Percentiles rank a stretch among this genome's conserved stretches.
These are phyloP conservation scores for Lithophane socia DNA, from an alignment of 2,888 invertebrate species.

Conservation along the genomic window DNA sequence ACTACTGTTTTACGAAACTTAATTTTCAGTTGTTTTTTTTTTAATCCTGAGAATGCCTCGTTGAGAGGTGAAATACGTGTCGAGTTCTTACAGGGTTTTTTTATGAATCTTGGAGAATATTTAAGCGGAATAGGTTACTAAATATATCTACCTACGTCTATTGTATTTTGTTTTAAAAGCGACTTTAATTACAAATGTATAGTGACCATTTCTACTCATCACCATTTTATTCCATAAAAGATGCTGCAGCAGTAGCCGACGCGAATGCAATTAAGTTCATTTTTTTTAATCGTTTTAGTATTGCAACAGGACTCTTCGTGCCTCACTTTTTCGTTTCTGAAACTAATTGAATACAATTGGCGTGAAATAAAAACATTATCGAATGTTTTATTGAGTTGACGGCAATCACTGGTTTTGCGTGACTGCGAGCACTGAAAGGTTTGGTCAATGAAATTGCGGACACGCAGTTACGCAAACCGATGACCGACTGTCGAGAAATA, in stretches of 20 bases:
- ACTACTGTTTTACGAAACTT: constrained; percentile 28
- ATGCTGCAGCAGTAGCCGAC: background rate
- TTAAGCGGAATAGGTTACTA: too few relatives aligned
- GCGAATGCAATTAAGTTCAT: constrained; percentile 9
- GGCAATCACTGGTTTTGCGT: constrained; percentile 74
- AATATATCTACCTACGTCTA: too few relatives aligned
- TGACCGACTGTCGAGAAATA: constrained; percentile 48
- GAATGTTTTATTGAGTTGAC: constrained; percentile 72
- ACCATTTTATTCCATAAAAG: background rate
- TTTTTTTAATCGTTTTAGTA: constrained; percentile 22
- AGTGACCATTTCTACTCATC: background rate
- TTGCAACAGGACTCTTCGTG: constrained; percentile 70
- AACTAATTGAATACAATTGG: constrained; percentile 77
- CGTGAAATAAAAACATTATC: constrained; percentile 78
- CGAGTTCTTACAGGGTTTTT: too few relatives aligned
- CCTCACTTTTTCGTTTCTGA: constrained; percentile 74
- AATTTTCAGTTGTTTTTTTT: background rate
- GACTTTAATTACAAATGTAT: too few relatives aligned
- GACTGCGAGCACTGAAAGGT: constrained; percentile 69
- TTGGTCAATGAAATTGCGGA: constrained; percentile 68
- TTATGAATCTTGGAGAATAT: too few relatives aligned
- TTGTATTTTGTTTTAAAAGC: too few relatives aligned
- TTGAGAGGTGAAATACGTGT: too few relatives aligned
- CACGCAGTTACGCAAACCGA: constrained; percentile 62
- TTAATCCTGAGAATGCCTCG: too few relatives aligned